Evolutionary conservation across 2,113 vertebrate species (phyloP).

Genomic region (Cinclus mexicanus): DNA sequence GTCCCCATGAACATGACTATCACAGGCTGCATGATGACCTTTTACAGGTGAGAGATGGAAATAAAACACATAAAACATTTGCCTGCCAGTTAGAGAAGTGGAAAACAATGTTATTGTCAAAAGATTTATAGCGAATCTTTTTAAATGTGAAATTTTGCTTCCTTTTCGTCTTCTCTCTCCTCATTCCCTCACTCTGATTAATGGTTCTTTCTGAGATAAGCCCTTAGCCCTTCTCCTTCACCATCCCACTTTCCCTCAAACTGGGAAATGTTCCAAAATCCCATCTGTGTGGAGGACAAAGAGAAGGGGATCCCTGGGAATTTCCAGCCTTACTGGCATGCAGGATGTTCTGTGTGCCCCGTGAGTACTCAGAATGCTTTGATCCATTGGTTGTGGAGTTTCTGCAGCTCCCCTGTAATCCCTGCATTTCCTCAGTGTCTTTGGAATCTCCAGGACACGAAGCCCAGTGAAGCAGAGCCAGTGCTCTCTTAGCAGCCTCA

Average conservation of each 20-base stretch:
- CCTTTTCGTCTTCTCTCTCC: neutral
- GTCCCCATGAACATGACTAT: slow-evolving; percentile 99
- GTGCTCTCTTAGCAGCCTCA: neutral
- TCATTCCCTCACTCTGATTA: neutral
- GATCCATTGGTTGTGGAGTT: neutral
- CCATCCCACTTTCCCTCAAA: neutral
- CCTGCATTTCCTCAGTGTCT: neutral
- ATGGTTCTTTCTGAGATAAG: neutral
- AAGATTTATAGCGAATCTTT: neutral
- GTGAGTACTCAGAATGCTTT: neutral
- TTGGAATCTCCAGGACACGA: neutral
- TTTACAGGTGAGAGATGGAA: slow-evolving; percentile 85
- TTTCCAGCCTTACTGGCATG: neutral
- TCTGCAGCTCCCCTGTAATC: neutral
- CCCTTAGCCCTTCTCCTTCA: neutral
- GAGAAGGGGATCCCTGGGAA: neutral
- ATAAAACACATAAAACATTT: neutral
- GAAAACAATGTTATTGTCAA: neutral
- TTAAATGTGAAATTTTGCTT: neutral
- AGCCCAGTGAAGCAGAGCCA: neutral
- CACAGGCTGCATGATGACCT: slow-evolving; percentile 99
- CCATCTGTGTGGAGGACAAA: neutral
- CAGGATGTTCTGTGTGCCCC: neutral
- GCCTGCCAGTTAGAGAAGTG: neutral
- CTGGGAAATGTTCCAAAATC: neutral